These are phyloP conservation scores for Hoplostethus mediterraneus DNA, from an alignment of 2,797 vertebrate species.

Conservation along the genomic window DNA sequence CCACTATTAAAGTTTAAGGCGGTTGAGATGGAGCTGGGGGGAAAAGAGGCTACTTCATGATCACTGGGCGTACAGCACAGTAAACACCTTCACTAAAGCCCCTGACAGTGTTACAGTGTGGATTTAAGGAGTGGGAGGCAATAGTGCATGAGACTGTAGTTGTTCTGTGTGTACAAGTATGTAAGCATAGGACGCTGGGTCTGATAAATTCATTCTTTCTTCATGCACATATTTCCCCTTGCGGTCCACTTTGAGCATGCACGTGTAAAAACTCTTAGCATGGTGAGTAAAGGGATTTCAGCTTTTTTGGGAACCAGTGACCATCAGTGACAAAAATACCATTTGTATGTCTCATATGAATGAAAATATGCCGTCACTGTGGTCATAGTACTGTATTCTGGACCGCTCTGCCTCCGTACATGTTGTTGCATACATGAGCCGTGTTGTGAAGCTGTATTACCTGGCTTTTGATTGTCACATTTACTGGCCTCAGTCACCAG, in stretches of 20 bases:
- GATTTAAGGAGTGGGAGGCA: slow-evolving; percentile 68
- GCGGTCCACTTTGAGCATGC: not conserved
- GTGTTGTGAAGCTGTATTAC: slow-evolving; percentile 37
- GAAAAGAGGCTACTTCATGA: slow-evolving; percentile 74
- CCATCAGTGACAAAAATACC: not conserved
- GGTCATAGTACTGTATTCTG: not conserved
- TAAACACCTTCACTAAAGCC: slow-evolving; percentile 77
- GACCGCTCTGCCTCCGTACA: not conserved
- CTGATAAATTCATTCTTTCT: slow-evolving; percentile 40
- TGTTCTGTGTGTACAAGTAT: slow-evolving; percentile 24
- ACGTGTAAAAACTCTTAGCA: not conserved
- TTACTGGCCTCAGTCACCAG: slow-evolving; percentile 76
- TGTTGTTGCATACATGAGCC: slow-evolving; percentile 15
- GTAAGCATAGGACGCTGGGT: slow-evolving; percentile 17
- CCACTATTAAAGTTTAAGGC: slow-evolving; percentile 84
- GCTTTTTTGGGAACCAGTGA: not conserved
- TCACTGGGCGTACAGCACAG: slow-evolving; percentile 66
- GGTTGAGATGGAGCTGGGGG: slow-evolving; percentile 73
- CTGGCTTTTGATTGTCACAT: slow-evolving; percentile 78
- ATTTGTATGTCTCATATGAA: slow-evolving; percentile 7
- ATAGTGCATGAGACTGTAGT: slow-evolving; percentile 48
- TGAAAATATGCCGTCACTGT: not conserved
- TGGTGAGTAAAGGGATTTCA: not conserved
- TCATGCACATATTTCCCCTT: slow-evolving; percentile 6
- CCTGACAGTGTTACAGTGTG: slow-evolving; percentile 74